A percentile compares a stretch with the other conserved stretches of the same genome.
Evolutionary conservation across 2,888 invertebrate species (phyloP).

Genomic region (Morpho achilles): DNA sequence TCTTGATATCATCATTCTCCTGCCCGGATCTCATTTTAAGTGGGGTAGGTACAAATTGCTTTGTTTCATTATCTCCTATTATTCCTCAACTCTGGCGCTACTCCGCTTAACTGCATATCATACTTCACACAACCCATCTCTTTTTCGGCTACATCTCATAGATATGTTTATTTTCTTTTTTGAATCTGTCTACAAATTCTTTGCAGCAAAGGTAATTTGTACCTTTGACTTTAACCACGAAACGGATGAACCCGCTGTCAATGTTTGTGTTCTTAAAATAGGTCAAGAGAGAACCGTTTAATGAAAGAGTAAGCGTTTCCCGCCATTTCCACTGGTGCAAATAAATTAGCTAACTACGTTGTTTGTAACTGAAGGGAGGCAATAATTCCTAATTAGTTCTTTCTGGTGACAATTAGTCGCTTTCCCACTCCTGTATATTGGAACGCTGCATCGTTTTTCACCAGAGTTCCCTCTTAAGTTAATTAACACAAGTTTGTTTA

Average conservation of each 20-base stretch:
- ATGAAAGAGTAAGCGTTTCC: conserved; percentile 24
- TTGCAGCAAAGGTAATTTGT: too few relatives aligned
- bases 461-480: conserved; percentile 15
- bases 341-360: conserved; percentile 36
- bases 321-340: conserved; percentile 24
- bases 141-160: too few relatives aligned
- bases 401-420: conserved; percentile 36
- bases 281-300: conserved; percentile 13
- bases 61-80: too few relatives aligned
- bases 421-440: conserved; percentile 25
- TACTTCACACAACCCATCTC: too few relatives aligned
- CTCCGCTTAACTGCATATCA: too few relatives aligned
- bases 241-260: conserved; percentile 1
- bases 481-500: conserved; percentile 17
- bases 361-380: conserved; percentile 34
- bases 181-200: too few relatives aligned
- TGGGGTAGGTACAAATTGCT: too few relatives aligned
- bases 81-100: too few relatives aligned
- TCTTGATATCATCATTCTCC: too few relatives aligned
- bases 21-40: too few relatives aligned
- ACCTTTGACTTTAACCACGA: not conserved
- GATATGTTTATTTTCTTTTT: too few relatives aligned
- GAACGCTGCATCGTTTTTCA: conserved; percentile 20
- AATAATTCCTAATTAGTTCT: conserved; percentile 38
- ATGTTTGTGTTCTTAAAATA: conserved; percentile 9